Evolutionary conservation across 1,140 invertebrate genomes (phyloP).

Genomic region (Gonatopus flavifemur): DNA sequence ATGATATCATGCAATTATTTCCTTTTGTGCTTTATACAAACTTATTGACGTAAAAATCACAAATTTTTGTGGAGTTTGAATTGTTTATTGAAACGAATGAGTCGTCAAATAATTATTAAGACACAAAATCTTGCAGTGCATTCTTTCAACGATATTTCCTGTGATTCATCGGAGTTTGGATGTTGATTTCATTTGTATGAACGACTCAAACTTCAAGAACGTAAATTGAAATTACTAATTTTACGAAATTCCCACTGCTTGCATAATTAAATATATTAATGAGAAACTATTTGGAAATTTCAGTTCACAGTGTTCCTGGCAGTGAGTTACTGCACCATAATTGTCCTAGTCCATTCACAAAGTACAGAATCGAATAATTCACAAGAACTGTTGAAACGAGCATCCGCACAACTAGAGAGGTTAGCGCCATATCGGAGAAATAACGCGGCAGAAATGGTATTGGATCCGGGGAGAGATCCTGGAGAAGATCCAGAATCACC

Average conservation of each 20-base stretch:
- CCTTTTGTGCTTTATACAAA: too few species aligned
- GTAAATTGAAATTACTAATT: not conserved
- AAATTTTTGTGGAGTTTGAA: not conserved
- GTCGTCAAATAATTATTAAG: too few species aligned
- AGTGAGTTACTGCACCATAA: conserved; percentile 27
- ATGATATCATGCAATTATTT: too few species aligned
- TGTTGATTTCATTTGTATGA: not conserved
- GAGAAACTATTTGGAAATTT: conserved; percentile 10
- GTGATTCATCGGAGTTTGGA: not conserved
- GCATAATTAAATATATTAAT: not conserved
- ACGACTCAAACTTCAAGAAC: not conserved
- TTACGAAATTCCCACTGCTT: not conserved
- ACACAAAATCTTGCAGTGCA: too few species aligned
- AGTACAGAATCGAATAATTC: conserved; percentile 11
- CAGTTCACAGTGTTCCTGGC: conserved; percentile 42
- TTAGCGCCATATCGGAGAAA: conserved; percentile 40
- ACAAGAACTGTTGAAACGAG: conserved; percentile 30
- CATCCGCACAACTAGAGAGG: conserved; percentile 47
- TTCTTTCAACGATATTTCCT: not conserved
- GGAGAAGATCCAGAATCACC: not conserved
- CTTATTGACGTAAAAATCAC: too few species aligned
- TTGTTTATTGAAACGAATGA: too few species aligned
- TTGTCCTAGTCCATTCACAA: conserved; percentile 20
- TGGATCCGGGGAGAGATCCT: not conserved
- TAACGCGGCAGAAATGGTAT: not conserved